Evolutionary conservation across 2,888 invertebrate species (phyloP), one percentile per base, ranked within the genome.

Genomic region (Caenorhabditis panamensis): DNA sequence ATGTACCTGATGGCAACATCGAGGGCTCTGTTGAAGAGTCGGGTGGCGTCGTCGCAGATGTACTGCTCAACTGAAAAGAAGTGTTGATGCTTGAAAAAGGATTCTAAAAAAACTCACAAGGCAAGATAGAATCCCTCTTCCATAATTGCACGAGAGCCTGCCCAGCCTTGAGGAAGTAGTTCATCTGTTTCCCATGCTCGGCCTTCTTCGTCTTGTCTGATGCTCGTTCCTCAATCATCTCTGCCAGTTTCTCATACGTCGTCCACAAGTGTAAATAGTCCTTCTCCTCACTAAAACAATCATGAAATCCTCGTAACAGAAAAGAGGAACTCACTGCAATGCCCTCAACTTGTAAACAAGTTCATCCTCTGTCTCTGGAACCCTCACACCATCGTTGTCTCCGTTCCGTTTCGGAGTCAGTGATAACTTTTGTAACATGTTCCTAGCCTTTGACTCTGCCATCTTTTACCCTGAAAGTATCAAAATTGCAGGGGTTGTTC

Each of bases 401-500:
- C 53, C 44, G 9, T 75, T 75, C 4, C 61, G 49, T 67, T 66
- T 75, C 13, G 75, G 75, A 9, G 75, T 75, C 24, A 75, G 24
- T 18, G 75, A 75, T 13, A 75, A 20, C 51, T 75, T 75, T 18
- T 75, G 75, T 13, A 75, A 54, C 76, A 68, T 76, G 49, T 68
- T 76, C 26, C 61, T 76, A 11, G 68, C 58, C 53, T 68, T 68
- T n/a, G 68, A 76, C 9, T 76, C 75, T 22, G 75, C 20, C 75
- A 75, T 75, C 36, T 41, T 36, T 49, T 51, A 37, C 63, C 56
- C 71, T 71, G 53, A 54, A 64, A 72, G 5, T 20, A 2, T 18
- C 18, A 3, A n/a, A 47, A 2, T 64, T 78, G 24, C 66, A 79
- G 78, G 78, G 81, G 9, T 26, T 81, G 36, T 81, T 81, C 53